Conservation (phyloP, 2,888 invertebrate species). For the Drosophila hamatofila region DNA sequence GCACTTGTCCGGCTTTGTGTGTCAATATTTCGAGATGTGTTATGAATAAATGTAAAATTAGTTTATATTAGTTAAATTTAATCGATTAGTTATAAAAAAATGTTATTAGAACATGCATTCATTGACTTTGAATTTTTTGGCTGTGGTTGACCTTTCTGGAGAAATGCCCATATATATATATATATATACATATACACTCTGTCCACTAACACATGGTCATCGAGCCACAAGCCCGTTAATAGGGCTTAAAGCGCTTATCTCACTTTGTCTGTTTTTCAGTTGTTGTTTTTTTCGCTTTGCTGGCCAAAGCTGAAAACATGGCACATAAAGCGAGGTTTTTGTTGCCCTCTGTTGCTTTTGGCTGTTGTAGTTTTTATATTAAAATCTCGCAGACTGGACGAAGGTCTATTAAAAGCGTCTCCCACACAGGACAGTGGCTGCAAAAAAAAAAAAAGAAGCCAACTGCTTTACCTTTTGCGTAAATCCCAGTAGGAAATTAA, state of each 20-base stretch:
- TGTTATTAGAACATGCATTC: too few relatives aligned
- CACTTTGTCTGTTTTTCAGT: conserved; percentile 43
- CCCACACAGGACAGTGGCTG: conserved; percentile 34
- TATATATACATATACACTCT: not conserved
- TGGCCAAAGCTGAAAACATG: conserved; percentile 42
- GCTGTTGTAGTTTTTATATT: conserved; percentile 74
- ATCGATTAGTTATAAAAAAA: too few relatives aligned
- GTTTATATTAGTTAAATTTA: too few relatives aligned
- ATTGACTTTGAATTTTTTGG: too few relatives aligned
- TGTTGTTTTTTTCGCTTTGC: not conserved
- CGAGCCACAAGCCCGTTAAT: conserved; percentile 58
- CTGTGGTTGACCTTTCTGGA: too few relatives aligned
- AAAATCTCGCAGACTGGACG: conserved; percentile 75
- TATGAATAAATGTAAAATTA: too few relatives aligned
- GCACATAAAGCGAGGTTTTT: conserved; percentile 59
- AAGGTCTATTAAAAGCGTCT: conserved; percentile 67
- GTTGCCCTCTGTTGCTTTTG: conserved; percentile 53
- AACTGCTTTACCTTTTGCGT: conserved; percentile 64
- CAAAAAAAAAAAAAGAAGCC: not conserved
- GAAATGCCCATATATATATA: too few relatives aligned
- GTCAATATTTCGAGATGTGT: too few relatives aligned
- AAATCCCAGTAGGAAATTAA: conserved; percentile 81
- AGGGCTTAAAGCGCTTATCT: conserved; percentile 77
- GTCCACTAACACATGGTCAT: conserved; percentile 28
- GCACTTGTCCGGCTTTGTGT: too few relatives aligned